A percentile compares a stretch with the other conserved stretches of the same genome.
Evolutionary conservation across 2,797 vertebrate genomes (phyloP).

Genomic region (Acestrorhynchus altus): DNA sequence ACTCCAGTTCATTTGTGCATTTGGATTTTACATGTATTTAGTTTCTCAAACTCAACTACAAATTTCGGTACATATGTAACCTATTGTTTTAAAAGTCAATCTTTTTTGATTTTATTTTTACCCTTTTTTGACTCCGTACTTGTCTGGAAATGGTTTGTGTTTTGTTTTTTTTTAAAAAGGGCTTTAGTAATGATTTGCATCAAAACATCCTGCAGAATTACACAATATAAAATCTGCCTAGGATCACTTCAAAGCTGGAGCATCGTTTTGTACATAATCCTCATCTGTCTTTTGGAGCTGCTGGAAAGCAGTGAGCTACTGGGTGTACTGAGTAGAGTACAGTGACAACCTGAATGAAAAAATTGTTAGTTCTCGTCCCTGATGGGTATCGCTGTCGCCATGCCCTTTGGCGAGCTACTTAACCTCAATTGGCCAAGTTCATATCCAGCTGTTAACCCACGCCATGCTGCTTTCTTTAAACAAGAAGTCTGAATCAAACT

Average conservation of each 20-base stretch:
- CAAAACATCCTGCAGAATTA: background rate
- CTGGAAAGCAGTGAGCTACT: background rate
- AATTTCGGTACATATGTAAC: too few relatives aligned
- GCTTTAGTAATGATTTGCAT: too few relatives aligned
- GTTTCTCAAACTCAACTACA: too few relatives aligned
- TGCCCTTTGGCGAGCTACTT: conserved; percentile 39
- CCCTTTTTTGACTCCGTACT: too few relatives aligned
- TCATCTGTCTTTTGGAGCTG: background rate
- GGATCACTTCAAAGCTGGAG: background rate
- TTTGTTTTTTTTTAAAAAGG: too few relatives aligned
- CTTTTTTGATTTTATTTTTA: too few relatives aligned
- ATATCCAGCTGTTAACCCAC: conserved; percentile 53
- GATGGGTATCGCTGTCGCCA: conserved; percentile 2
- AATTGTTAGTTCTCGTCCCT: background rate
- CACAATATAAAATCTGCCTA: background rate
- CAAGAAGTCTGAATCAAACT: conserved; percentile 38
- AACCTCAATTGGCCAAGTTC: conserved; percentile 44
- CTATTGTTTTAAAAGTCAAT: too few relatives aligned
- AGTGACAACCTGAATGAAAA: conserved; percentile 14
- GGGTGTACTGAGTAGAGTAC: background rate
- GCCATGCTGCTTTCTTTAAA: conserved; percentile 31
- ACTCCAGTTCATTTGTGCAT: too few relatives aligned
- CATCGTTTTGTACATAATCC: background rate
- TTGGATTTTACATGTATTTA: too few relatives aligned
- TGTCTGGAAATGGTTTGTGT: too few relatives aligned